phyloP scores from a whole-genome alignment of 2,113 vertebrate species.

The Lanius collurio region DNA sequence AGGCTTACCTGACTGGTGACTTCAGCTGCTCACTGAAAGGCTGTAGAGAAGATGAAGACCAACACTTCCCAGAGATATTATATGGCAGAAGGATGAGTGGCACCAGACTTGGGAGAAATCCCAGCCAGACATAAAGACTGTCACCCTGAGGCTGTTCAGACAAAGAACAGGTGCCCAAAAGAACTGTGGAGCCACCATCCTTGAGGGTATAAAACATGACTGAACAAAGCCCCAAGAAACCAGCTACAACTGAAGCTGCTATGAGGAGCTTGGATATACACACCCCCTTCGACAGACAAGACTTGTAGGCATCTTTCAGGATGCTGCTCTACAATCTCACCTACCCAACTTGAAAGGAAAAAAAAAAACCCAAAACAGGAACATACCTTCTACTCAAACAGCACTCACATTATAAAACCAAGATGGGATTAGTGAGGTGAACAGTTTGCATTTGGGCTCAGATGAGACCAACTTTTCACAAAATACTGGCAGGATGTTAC shows the following conservation, averaged over 20 bases:
- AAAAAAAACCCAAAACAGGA: not conserved
- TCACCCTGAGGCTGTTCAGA: not conserved
- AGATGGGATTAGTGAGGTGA: not conserved
- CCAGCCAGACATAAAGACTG: not conserved
- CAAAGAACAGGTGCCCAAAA: not conserved
- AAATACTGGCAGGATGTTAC: not conserved
- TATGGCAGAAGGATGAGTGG: not conserved
- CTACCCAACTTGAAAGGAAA: not conserved
- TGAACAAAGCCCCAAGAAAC: not conserved
- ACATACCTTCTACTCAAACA: not conserved
- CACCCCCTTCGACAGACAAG: not conserved
- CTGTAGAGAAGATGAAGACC: not conserved
- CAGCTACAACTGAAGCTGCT: not conserved
- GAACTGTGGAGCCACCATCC: not conserved
- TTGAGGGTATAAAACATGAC: not conserved
- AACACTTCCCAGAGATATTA: not conserved
- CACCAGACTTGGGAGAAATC: not conserved
- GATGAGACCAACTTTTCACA: not conserved
- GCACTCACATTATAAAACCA: not conserved
- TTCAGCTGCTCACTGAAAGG: not conserved
- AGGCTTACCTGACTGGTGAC: not conserved
- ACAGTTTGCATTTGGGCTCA: not conserved
- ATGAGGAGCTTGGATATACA: not conserved
- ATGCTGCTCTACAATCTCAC: not conserved
- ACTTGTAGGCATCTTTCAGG: not conserved